phyloP scores from a whole-genome alignment of 1,140 invertebrate species.

The Micrasema minimum region DNA sequence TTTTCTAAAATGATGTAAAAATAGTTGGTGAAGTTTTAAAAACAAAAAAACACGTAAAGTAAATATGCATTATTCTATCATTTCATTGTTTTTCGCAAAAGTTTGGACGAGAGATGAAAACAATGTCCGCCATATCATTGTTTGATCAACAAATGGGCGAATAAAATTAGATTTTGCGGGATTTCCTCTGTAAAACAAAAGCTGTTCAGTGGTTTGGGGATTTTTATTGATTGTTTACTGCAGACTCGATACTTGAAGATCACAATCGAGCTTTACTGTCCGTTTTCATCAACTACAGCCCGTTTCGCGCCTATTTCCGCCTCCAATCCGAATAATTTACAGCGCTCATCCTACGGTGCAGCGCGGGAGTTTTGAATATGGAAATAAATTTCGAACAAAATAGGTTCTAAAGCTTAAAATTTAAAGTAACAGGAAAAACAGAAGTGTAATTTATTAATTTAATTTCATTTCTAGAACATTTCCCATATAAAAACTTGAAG shows the following conservation, averaged over 20 bases:
- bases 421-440: no score
- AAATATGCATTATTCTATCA: neutral
- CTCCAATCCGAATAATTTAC: conserved; percentile 19
- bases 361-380: no score
- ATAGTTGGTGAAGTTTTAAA: neutral
- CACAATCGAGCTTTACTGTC: conserved; percentile 8
- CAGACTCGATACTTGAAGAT: neutral
- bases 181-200: neutral
- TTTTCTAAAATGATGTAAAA: no score
- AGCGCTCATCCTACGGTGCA: neutral
- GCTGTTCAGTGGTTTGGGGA: neutral
- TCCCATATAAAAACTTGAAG: no score
- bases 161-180: neutral
- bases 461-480: no score
- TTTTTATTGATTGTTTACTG: conserved; percentile 36
- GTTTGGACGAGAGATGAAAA: neutral
- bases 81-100: neutral
- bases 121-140: conserved; percentile 7
- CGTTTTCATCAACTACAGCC: conserved; percentile 8
- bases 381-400: no score
- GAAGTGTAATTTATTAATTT: no score
- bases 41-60: no score
- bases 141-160: neutral
- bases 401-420: no score
- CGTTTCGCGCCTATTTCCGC: conserved; percentile 16